Percentiles rank a stretch among this genome's conserved stretches.
These are phyloP conservation scores for Saturnia pavonia DNA, from an alignment of 2,888 invertebrate genomes.

Conservation along the genomic window DNA sequence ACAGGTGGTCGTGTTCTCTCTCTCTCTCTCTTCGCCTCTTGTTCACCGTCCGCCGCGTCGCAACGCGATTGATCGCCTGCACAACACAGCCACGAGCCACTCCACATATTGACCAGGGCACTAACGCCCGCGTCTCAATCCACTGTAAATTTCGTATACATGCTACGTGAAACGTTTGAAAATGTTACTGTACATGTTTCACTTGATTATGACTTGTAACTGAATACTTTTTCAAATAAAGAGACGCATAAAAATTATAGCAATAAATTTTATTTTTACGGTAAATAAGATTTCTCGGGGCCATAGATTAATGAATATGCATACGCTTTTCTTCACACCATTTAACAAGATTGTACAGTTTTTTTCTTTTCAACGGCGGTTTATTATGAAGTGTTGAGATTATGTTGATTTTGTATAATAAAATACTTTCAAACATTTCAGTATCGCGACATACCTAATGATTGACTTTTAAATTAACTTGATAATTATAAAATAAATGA, in stretches of 20 bases:
- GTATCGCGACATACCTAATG: neutral
- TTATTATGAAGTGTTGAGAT: too few relatives aligned
- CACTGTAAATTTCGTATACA: constrained; percentile 63
- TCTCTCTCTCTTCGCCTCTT: constrained; percentile 27
- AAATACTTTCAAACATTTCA: neutral
- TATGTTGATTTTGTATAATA: neutral
- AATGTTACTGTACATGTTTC: neutral
- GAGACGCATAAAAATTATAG: neutral
- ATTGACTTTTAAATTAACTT: neutral
- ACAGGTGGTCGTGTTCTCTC: constrained; percentile 69
- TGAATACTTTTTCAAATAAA: neutral
- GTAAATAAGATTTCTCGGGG: constrained; percentile 31
- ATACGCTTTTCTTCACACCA: constrained; percentile 65
- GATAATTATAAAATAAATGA: neutral
- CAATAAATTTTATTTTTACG: constrained; percentile 1
- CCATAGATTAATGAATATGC: constrained; percentile 69
- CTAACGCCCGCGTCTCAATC: constrained; percentile 72
- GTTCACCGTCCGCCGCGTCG: constrained; percentile 46
- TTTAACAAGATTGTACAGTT: constrained; percentile 67
- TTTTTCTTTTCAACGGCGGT: constrained; percentile 63
- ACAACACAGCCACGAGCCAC: constrained; percentile 64
- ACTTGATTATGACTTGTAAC: neutral
- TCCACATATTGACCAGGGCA: constrained; percentile 80
- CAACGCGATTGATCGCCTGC: constrained; percentile 78
- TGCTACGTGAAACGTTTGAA: constrained; percentile 53